Conservation (phyloP, 1,140 invertebrate species). For the Andrena cerasifolii region DNA sequence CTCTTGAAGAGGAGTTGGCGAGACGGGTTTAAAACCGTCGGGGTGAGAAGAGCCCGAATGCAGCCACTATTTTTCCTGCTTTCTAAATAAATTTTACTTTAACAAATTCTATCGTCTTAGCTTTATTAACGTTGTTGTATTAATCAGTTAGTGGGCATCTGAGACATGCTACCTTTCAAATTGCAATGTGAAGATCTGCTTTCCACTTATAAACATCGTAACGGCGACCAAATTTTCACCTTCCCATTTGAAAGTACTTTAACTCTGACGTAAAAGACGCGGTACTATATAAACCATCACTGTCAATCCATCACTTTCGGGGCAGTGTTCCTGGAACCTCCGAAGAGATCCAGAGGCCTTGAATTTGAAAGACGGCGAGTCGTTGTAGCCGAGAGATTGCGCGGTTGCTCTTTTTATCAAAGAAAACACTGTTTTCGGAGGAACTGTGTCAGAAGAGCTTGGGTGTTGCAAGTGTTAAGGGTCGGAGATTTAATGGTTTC, state of each 20-base stretch:
- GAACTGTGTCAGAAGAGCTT: not conserved
- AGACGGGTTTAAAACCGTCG: too few relatives aligned
- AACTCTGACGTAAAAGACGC: not conserved
- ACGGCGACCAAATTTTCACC: too few relatives aligned
- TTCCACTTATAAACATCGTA: too few relatives aligned
- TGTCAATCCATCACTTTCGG: not conserved
- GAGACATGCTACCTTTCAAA: too few relatives aligned
- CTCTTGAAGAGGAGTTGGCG: too few relatives aligned
- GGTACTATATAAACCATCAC: not conserved
- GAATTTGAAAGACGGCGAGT: not conserved
- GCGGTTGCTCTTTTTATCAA: not conserved
- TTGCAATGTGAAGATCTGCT: too few relatives aligned
- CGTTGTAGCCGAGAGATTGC: too few relatives aligned
- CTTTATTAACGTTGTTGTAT: too few relatives aligned
- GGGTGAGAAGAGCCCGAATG: too few relatives aligned
- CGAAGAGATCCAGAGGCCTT: not conserved
- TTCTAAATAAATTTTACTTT: not conserved
- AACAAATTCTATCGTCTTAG: not conserved
- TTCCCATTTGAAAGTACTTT: slow-evolving; percentile 9
- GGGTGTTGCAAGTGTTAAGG: not conserved
- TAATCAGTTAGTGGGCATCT: too few relatives aligned
- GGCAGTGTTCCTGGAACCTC: not conserved
- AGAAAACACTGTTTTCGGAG: not conserved
- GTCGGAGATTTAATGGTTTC: not conserved
- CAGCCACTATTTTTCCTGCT: too few relatives aligned